phyloP scores from a whole-genome alignment of 2,797 vertebrate genomes.

The Hydrophis major region DNA sequence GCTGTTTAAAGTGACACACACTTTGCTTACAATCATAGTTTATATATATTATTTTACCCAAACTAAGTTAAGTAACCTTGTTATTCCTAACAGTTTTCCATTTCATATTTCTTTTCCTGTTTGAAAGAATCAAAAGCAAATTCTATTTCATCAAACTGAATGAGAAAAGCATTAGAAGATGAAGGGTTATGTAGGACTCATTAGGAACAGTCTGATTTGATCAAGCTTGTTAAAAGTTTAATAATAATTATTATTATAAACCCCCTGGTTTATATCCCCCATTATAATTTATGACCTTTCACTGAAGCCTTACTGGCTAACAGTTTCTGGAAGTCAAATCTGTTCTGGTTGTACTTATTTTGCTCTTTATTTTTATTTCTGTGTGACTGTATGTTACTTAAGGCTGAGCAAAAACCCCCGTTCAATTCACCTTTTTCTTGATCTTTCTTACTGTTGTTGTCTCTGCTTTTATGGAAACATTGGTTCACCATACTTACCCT shows the following conservation, averaged over 20 bases:
- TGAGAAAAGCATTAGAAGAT: background rate
- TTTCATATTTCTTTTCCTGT: too few species aligned
- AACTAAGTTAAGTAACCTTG: too few species aligned
- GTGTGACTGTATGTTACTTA: background rate
- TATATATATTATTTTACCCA: too few species aligned
- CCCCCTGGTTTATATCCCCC: background rate
- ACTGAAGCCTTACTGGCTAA: background rate
- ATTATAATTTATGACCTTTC: background rate
- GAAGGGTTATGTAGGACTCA: background rate
- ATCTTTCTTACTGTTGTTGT: background rate
- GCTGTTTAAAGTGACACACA: too few species aligned
- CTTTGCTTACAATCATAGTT: too few species aligned
- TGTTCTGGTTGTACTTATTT: background rate
- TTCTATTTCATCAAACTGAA: background rate
- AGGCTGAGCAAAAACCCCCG: rapidly evolving
- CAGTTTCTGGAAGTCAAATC: background rate
- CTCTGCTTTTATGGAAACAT: background rate
- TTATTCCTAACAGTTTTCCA: too few species aligned
- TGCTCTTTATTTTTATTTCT: background rate
- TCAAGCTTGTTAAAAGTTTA: background rate
- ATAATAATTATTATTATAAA: background rate
- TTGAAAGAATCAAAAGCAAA: too few species aligned
- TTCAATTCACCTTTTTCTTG: background rate
- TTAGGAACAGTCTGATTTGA: background rate
- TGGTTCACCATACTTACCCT: background rate